These are phyloP conservation scores for Craterocephalus amniculus DNA, from an alignment of 2,797 vertebrate genomes.

Conservation along the genomic window DNA sequence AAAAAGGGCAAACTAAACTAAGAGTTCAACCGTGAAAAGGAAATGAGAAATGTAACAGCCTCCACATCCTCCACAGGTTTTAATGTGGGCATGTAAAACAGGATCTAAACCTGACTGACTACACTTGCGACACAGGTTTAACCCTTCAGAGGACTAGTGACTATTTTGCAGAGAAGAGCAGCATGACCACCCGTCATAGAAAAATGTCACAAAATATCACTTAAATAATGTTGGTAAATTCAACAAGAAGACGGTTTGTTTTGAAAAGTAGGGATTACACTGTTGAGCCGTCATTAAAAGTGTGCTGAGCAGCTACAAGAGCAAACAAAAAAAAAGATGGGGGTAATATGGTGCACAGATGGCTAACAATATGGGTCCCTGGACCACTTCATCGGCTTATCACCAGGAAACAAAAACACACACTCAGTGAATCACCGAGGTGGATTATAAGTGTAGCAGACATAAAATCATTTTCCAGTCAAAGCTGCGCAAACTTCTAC, in stretches of 20 bases:
- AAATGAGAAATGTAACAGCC: constrained; percentile 16
- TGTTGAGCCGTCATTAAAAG: constrained; percentile 3
- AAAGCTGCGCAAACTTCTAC: constrained; percentile 14
- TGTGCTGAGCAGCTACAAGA: constrained; percentile 20
- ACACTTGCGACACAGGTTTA: constrained; percentile 10
- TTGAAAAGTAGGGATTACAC: neutral
- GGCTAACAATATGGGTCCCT: constrained; percentile 75
- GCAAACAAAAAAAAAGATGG: neutral
- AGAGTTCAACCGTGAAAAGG: neutral
- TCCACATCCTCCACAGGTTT: constrained; percentile 31
- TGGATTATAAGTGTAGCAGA: constrained; percentile 23
- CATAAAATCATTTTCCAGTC: constrained; percentile 24
- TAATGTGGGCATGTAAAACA: constrained; percentile 30
- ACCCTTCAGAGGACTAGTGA: constrained; percentile 30
- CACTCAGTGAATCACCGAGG: constrained; percentile 34
- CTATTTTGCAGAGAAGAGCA: constrained; percentile 28
- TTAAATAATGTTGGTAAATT: neutral
- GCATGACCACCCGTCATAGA: constrained; percentile 34
- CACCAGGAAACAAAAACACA: constrained; percentile 48
- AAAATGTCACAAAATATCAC: neutral
- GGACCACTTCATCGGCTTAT: constrained; percentile 74
- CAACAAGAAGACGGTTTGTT: neutral
- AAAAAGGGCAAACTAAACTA: constrained; percentile 6
- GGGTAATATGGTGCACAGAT: constrained; percentile 74
- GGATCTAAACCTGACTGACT: constrained; percentile 25